A percentile compares a stretch with the other conserved stretches of the same genome.
Conservation (phyloP, 2,888 invertebrate species). For the Heteromyza rotundicornis region DNA sequence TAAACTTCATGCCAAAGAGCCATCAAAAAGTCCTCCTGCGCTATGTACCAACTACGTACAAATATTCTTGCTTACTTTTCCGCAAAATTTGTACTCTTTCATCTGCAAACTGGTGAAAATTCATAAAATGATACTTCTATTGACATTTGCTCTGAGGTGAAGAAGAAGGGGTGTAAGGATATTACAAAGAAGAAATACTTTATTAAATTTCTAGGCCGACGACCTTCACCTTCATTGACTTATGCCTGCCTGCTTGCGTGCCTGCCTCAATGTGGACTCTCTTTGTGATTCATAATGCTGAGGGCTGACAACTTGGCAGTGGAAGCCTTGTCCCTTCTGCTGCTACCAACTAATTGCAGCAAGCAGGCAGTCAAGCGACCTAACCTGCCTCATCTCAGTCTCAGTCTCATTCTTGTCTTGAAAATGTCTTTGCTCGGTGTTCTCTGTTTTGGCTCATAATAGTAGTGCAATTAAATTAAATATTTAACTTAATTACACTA, state of each 20-base stretch:
- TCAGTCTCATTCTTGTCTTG: too few relatives aligned
- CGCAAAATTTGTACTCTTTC: neutral
- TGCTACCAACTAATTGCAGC: neutral
- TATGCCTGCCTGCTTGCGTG: neutral
- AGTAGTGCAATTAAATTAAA: slow-evolving; percentile 55
- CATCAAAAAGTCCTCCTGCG: too few relatives aligned
- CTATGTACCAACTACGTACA: too few relatives aligned
- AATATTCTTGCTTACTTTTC: neutral
- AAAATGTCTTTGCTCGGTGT: neutral
- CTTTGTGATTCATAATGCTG: neutral
- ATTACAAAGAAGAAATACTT: neutral
- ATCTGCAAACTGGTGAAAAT: neutral
- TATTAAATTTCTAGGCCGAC: neutral
- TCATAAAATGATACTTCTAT: neutral
- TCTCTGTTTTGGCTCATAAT: slow-evolving; percentile 23
- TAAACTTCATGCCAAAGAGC: too few relatives aligned
- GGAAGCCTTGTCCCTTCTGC: neutral
- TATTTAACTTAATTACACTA: slow-evolving; percentile 56
- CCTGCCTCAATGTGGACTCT: neutral
- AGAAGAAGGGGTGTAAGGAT: neutral
- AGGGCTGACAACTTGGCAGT: too few relatives aligned
- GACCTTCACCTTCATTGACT: neutral
- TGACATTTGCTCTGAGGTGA: neutral
- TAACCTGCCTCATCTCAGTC: too few relatives aligned
- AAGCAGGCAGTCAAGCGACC: neutral